Evolutionary conservation across 2,113 vertebrate genomes (phyloP).

Genomic region (Nothoprocta perdicaria): DNA sequence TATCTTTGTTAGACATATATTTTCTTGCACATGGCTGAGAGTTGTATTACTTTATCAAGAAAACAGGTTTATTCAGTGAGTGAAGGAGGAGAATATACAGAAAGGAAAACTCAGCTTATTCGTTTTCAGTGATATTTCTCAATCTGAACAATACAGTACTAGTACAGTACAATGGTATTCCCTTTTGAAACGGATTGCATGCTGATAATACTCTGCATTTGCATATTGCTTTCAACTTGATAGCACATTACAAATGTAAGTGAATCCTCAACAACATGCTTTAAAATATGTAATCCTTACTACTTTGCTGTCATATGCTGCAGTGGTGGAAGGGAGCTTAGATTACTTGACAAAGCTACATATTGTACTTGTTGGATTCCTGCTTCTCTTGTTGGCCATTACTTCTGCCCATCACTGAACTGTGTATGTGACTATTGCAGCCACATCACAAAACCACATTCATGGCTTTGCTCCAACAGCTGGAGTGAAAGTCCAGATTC

Average conservation of each 20-base stretch:
- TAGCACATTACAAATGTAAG: slow-evolving; percentile 37
- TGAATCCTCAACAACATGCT: neutral
- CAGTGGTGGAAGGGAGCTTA: neutral
- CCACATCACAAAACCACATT: neutral
- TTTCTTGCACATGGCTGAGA: neutral
- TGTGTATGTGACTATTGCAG: neutral
- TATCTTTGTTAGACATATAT: neutral
- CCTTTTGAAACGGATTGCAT: slow-evolving; percentile 40
- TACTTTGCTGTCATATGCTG: neutral
- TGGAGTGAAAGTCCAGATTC: neutral
- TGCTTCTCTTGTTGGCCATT: neutral
- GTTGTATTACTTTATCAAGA: neutral
- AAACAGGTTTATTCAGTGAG: neutral
- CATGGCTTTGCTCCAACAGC: neutral
- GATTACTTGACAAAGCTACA: slow-evolving; percentile 11
- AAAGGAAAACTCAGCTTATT: slow-evolving; percentile 23
- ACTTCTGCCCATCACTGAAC: neutral
- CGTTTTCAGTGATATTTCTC: slow-evolving; percentile 11
- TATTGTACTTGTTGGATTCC: neutral
- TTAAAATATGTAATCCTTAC: slow-evolving; percentile 35
- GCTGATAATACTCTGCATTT: slow-evolving; percentile 48
- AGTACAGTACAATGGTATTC: neutral
- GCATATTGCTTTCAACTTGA: slow-evolving; percentile 41
- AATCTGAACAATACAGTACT: slow-evolving; percentile 44
- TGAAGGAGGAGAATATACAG: neutral